These are phyloP conservation scores for Nasonia vitripennis DNA, from an alignment of 1,140 invertebrate genomes.

Conservation along the genomic window DNA sequence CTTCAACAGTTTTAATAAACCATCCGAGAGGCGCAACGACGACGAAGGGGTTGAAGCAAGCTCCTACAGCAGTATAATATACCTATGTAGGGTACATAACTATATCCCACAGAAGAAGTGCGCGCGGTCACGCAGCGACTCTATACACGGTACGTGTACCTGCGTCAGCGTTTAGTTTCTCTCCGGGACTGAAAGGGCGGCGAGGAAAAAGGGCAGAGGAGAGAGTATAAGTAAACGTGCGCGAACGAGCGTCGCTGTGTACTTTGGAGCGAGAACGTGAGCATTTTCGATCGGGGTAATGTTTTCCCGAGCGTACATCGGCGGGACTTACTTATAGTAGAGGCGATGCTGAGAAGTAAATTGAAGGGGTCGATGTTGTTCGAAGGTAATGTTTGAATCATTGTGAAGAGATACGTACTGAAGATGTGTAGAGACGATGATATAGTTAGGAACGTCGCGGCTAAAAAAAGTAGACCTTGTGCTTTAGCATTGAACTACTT, in stretches of 20 bases:
- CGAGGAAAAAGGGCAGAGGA: not conserved
- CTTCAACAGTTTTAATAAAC: slow-evolving; percentile 35
- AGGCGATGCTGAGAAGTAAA: not conserved
- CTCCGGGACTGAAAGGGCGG: not conserved
- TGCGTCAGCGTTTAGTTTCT: not conserved
- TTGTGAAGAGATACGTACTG: not conserved
- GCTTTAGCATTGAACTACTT: too few species aligned
- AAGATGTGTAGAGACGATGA: too few species aligned
- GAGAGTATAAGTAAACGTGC: not conserved
- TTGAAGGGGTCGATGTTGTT: not conserved
- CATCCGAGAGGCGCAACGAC: not conserved
- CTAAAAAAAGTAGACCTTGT: too few species aligned
- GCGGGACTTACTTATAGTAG: too few species aligned
- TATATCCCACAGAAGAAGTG: too few species aligned
- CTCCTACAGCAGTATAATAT: not conserved
- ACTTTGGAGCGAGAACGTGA: not conserved
- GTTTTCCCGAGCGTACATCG: not conserved
- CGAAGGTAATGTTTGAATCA: not conserved
- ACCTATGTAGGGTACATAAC: too few species aligned
- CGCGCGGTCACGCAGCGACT: slow-evolving; percentile 13
- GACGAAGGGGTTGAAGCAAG: not conserved
- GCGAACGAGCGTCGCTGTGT: not conserved
- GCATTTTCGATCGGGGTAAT: not conserved
- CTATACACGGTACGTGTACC: not conserved
- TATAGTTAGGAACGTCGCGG: too few species aligned